A percentile compares a stretch with the other conserved stretches of the same genome.
phyloP scores from a whole-genome alignment of 1,140 invertebrate species.

The Eupristina koningsbergeri region DNA sequence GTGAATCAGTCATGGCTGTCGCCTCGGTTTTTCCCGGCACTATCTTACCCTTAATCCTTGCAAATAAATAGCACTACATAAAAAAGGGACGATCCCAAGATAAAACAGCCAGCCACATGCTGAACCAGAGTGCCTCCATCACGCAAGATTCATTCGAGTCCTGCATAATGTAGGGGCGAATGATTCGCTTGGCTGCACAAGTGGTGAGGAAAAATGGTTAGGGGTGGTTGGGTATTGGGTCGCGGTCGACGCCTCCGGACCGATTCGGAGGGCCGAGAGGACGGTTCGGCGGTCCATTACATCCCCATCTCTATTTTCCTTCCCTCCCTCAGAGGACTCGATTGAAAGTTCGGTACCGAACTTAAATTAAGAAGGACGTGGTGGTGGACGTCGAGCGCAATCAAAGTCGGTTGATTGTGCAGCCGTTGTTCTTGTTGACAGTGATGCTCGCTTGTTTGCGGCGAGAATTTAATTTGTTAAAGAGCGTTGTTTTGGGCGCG shows the following conservation, averaged over 20 bases:
- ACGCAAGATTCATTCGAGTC: not conserved
- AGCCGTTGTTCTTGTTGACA: not conserved
- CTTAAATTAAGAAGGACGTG: conserved; percentile 41
- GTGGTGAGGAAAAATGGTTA: conserved; percentile 25
- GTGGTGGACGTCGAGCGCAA: conserved; percentile 16
- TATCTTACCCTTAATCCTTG: not conserved
- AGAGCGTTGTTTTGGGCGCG: not conserved
- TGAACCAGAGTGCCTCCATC: not conserved
- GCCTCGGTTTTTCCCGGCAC: not conserved
- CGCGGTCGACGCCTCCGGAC: conserved; percentile 20
- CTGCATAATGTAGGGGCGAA: conserved; percentile 5
- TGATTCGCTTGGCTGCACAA: not conserved
- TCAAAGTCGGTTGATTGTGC: conserved; percentile 31
- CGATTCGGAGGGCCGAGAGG: not conserved
- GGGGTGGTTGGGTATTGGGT: not conserved
- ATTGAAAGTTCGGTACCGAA: too few species aligned
- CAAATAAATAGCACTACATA: not conserved
- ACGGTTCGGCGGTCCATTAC: conserved; percentile 27
- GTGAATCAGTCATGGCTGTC: not conserved
- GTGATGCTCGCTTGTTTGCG: conserved; percentile 8
- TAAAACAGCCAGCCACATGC: not conserved
- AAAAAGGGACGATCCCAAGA: not conserved
- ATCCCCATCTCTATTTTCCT: too few species aligned
- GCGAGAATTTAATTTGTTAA: conserved; percentile 22
- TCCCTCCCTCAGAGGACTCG: too few species aligned